Conservation (phyloP, 2,888 invertebrate species). For the Synanthedon myopaeformis region DNA sequence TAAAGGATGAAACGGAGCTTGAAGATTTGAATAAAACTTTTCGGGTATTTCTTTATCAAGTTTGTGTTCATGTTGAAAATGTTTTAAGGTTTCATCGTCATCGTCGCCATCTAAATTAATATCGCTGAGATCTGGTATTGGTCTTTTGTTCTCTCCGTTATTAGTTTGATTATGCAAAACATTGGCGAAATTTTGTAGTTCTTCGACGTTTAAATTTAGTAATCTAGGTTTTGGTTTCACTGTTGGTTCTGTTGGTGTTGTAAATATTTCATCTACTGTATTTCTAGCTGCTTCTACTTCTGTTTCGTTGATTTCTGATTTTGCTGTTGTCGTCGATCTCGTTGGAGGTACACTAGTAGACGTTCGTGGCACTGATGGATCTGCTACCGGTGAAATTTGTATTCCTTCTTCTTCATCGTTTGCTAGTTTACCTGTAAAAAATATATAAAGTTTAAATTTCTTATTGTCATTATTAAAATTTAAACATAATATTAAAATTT, state of each 20-base stretch:
- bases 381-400: conserved; percentile 10
- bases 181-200: conserved; percentile 53
- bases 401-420: conserved; percentile 41
- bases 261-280: conserved; percentile 9
- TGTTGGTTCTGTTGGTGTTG: conserved; percentile 14
- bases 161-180: conserved; percentile 48
- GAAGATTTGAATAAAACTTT: conserved; percentile 50
- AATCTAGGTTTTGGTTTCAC: conserved; percentile 41
- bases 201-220: conserved; percentile 53
- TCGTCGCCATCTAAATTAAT: conserved; percentile 78
- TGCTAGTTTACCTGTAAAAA: conserved; percentile 45
- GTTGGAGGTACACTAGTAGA: conserved; percentile 14
- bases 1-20: conserved; percentile 48
- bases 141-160: conserved; percentile 30
- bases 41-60: conserved; percentile 37
- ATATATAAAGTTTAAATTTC: not conserved
- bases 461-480: not conserved
- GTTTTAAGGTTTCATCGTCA: conserved; percentile 49
- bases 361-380: conserved; percentile 1
- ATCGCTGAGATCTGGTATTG: conserved; percentile 77
- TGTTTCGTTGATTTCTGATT: conserved; percentile 11
- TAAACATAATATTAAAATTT: too few species aligned
- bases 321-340: conserved; percentile 15
- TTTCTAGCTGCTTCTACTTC: conserved; percentile 17
- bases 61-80: conserved; percentile 20